Conservation (phyloP, 2,888 invertebrate species). For the Neuroscelio doddi region DNA sequence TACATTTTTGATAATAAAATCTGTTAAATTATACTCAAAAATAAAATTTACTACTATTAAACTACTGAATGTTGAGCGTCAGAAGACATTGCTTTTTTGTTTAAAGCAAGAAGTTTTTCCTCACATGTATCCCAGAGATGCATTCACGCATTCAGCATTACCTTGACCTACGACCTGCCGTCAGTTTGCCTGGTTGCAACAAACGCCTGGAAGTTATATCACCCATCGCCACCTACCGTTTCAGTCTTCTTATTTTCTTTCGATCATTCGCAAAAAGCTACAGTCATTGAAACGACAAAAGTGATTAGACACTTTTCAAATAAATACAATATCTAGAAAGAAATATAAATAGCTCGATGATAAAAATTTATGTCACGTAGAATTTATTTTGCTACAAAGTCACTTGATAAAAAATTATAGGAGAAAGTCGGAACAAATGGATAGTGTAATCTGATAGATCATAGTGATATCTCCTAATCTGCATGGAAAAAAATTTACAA, state of each 20-base stretch:
- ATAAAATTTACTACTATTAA: no score
- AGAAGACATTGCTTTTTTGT: not conserved
- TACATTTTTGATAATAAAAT: no score
- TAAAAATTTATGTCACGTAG: not conserved
- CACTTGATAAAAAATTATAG: conserved; percentile 24
- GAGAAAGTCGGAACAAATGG: conserved; percentile 15
- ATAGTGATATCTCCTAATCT: no score
- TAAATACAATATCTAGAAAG: not conserved
- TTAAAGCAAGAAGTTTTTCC: not conserved
- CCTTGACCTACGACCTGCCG: conserved; percentile 30
- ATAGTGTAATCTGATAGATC: no score
- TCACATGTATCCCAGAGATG: no score
- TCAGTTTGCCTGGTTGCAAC: conserved; percentile 9
- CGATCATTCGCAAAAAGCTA: conserved; percentile 19
- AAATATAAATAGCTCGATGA: not conserved
- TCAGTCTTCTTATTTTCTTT: conserved; percentile 14
- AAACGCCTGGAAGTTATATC: conserved; percentile 26
- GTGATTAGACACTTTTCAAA: conserved; percentile 16
- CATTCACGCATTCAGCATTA: conserved; percentile 22
- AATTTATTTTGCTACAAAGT: conserved; percentile 19
- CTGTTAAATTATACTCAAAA: no score
- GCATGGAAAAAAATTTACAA: no score
- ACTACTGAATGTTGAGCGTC: no score
- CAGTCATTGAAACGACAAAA: conserved; percentile 15
- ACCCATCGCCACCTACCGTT: conserved; percentile 24